Conservation (phyloP, 2,113 vertebrate genomes). For the Gallinago media region DNA sequence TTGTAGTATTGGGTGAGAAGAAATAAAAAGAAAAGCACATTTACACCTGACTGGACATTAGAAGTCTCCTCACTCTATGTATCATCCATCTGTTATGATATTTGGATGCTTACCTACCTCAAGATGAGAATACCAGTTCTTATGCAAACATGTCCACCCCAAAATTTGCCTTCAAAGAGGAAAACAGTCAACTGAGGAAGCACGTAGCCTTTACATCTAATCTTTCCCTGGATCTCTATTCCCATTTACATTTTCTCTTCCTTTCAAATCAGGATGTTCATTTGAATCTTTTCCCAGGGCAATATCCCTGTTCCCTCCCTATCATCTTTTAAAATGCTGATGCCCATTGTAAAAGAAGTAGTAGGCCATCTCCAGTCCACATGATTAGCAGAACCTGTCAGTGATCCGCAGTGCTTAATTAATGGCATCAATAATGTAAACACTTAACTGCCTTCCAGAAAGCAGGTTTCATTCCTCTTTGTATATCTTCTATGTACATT, state of each 20-base stretch:
- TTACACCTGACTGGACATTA: not conserved
- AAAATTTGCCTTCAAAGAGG: not conserved
- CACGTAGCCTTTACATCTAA: not conserved
- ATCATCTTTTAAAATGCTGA: not conserved
- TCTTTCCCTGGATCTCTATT: not conserved
- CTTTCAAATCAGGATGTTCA: not conserved
- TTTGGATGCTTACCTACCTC: not conserved
- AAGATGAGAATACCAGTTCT: not conserved
- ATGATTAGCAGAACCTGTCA: not conserved
- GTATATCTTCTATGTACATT: not conserved
- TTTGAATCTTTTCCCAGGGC: not conserved
- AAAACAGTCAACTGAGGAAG: not conserved
- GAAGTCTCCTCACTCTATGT: not conserved
- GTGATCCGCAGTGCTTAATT: not conserved
- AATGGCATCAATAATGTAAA: not conserved
- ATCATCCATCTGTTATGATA: not conserved
- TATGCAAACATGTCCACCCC: not conserved
- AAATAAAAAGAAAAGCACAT: not conserved
- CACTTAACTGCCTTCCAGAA: not conserved
- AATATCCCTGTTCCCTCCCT: not conserved
- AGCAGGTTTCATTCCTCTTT: not conserved
- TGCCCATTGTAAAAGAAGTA: not conserved
- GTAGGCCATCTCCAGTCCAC: not conserved
- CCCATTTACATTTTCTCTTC: not conserved
- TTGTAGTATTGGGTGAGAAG: not conserved